A percentile compares a stretch with the other conserved stretches of the same genome.
phyloP scores from a whole-genome alignment of 2,113 vertebrate genomes.

The Mungos mungo region DNA sequence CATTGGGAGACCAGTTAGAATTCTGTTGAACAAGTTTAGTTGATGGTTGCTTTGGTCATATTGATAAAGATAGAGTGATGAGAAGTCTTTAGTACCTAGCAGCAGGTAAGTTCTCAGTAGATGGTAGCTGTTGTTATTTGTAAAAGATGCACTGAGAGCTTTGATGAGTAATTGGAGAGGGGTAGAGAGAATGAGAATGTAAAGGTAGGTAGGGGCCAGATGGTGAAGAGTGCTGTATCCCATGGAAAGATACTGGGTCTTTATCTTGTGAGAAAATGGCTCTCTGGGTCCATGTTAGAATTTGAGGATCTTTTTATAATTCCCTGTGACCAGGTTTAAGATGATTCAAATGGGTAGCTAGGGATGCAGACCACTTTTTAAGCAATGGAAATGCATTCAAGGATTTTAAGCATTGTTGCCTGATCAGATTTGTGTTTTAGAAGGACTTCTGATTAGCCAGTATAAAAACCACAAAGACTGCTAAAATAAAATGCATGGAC shows the following conservation, averaged over 20 bases:
- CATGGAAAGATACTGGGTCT: not conserved
- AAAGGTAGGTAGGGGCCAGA: not conserved
- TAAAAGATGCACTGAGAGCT: not conserved
- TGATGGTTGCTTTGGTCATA: not conserved
- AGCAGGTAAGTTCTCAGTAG: not conserved
- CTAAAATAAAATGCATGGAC: not conserved
- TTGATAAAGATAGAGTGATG: not conserved
- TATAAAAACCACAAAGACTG: not conserved
- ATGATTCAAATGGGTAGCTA: not conserved
- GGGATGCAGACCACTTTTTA: not conserved
- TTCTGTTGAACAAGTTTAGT: not conserved
- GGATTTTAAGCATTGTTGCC: not conserved
- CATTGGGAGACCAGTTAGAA: not conserved
- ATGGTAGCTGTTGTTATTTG: not conserved
- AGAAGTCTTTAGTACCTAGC: not conserved
- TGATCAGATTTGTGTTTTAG: constrained; percentile 26
- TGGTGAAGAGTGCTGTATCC: not conserved
- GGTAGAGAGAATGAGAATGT: not conserved
- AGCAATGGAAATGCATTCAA: constrained; percentile 17
- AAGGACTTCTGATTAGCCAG: not conserved
- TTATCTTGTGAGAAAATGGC: constrained; percentile 26
- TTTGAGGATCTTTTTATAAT: not conserved
- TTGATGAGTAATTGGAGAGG: not conserved
- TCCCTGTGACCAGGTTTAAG: not conserved
- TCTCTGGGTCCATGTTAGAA: constrained; percentile 6